Evolutionary conservation across 2,888 invertebrate genomes (phyloP).

Genomic region (Acanthosepion pharaonis): DNA sequence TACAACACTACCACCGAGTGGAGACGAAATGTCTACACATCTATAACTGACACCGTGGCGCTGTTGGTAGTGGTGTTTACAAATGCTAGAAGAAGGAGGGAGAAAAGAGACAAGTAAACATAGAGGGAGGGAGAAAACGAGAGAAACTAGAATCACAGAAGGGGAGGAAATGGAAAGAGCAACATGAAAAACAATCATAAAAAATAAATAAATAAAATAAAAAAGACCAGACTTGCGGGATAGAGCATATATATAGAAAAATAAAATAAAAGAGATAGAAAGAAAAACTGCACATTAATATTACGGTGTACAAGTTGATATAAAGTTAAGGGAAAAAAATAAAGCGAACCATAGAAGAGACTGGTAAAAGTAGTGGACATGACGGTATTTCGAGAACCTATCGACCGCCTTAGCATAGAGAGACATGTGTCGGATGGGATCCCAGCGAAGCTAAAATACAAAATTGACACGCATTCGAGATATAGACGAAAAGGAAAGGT

Average conservation of each 20-base stretch:
- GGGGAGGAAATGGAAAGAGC: neutral
- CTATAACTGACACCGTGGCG: slow-evolving; percentile 20
- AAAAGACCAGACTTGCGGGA: neutral
- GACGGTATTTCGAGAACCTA: slow-evolving; percentile 21
- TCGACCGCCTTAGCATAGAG: neutral
- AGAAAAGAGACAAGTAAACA: neutral
- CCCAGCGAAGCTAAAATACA: neutral
- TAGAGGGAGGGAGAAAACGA: neutral
- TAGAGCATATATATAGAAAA: neutral
- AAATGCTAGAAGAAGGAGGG: neutral
- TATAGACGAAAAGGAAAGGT: neutral
- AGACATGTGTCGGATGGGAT: neutral
- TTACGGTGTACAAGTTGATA: neutral
- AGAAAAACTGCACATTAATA: neutral
- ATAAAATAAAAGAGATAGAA: neutral
- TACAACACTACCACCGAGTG: neutral
- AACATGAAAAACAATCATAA: neutral
- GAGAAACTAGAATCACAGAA: neutral
- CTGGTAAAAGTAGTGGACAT: neutral
- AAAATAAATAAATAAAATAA: neutral
- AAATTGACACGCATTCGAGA: neutral
- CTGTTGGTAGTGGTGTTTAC: slow-evolving; percentile 23
- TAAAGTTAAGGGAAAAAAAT: neutral
- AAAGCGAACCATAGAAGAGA: too few species aligned
- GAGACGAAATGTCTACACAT: slow-evolving; percentile 33